Conservation (phyloP, 2,888 invertebrate genomes). For the Erannis defoliaria region DNA sequence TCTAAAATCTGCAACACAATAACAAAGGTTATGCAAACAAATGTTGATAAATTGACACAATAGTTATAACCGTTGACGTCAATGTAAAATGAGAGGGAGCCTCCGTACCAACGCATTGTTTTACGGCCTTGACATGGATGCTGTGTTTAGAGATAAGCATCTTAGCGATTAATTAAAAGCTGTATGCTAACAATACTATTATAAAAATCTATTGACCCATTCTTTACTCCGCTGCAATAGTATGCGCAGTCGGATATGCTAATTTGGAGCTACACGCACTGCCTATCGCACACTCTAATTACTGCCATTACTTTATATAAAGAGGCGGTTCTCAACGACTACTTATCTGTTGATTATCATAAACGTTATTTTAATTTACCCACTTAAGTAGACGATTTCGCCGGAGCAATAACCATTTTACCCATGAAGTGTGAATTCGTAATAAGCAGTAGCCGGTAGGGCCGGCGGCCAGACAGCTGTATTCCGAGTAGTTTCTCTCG, state of each 20-base stretch:
- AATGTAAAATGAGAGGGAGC: slow-evolving; percentile 58
- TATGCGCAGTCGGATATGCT: slow-evolving; percentile 38
- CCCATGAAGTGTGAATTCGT: slow-evolving; percentile 43
- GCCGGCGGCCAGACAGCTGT: slow-evolving; percentile 25
- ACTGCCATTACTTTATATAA: slow-evolving; percentile 43
- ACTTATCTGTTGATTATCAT: slow-evolving; percentile 45
- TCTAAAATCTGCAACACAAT: slow-evolving; percentile 87
- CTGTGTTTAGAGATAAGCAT: slow-evolving; percentile 70
- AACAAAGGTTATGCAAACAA: slow-evolving; percentile 15
- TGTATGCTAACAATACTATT: slow-evolving; percentile 69
- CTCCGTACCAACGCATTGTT: slow-evolving; percentile 68
- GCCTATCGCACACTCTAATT: slow-evolving; percentile 39
- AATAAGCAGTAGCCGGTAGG: slow-evolving; percentile 46
- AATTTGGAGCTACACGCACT: slow-evolving; percentile 35
- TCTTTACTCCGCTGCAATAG: slow-evolving; percentile 46
- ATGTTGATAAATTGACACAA: slow-evolving; percentile 25
- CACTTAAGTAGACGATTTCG: slow-evolving; percentile 38
- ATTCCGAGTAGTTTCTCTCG: slow-evolving; percentile 42
- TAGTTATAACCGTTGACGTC: slow-evolving; percentile 52
- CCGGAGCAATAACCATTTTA: slow-evolving; percentile 27
- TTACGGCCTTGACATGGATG: slow-evolving; percentile 77
- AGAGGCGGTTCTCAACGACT: slow-evolving; percentile 36
- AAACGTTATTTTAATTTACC: slow-evolving; percentile 46
- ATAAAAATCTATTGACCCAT: slow-evolving; percentile 59
- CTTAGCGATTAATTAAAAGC: slow-evolving; percentile 71